phyloP scores from a whole-genome alignment of 1,140 invertebrate genomes.

The Pentalonia nigronervosa region DNA sequence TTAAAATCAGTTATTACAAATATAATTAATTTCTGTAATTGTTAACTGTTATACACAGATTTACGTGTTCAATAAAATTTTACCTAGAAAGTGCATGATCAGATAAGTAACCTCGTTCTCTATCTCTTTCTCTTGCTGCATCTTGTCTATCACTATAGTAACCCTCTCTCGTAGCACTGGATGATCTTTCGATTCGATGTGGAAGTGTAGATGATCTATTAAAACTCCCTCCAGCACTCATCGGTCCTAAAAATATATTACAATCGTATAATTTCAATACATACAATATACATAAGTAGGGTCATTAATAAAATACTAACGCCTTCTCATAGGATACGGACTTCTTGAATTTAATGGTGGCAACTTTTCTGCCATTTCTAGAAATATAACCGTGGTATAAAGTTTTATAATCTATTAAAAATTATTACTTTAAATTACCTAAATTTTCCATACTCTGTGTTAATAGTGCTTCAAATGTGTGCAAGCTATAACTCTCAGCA shows the following conservation, averaged over 20 bases:
- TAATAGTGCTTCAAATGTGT: slow-evolving; percentile 90
- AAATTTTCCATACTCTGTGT: slow-evolving; percentile 95
- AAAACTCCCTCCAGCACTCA: slow-evolving; percentile 64
- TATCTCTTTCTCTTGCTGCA: slow-evolving; percentile 69
- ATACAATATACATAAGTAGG: neutral
- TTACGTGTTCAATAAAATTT: neutral
- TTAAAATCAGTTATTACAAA: neutral
- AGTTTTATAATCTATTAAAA: neutral
- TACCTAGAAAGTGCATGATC: slow-evolving; percentile 58
- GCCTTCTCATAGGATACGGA: slow-evolving; percentile 79
- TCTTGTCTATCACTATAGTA: slow-evolving; percentile 89
- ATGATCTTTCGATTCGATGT: slow-evolving; percentile 68
- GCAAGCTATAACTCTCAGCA: slow-evolving; percentile 90
- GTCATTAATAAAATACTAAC: slow-evolving; percentile 70
- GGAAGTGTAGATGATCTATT: slow-evolving; percentile 81
- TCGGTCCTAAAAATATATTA: slow-evolving; percentile 40
- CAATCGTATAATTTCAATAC: neutral
- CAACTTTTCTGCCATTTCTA: slow-evolving; percentile 86
- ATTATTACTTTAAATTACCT: slow-evolving; percentile 68
- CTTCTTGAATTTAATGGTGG: slow-evolving; percentile 82
- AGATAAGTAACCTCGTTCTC: slow-evolving; percentile 59
- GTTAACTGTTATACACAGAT: neutral
- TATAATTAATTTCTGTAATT: neutral
- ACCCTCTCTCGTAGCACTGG: slow-evolving; percentile 73
- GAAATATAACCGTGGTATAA: slow-evolving; percentile 62